Evolutionary conservation across 2,113 vertebrate genomes (phyloP), one percentile per base, ranked within the genome.

Genomic region (Porphyrio hochstetteri): DNA sequence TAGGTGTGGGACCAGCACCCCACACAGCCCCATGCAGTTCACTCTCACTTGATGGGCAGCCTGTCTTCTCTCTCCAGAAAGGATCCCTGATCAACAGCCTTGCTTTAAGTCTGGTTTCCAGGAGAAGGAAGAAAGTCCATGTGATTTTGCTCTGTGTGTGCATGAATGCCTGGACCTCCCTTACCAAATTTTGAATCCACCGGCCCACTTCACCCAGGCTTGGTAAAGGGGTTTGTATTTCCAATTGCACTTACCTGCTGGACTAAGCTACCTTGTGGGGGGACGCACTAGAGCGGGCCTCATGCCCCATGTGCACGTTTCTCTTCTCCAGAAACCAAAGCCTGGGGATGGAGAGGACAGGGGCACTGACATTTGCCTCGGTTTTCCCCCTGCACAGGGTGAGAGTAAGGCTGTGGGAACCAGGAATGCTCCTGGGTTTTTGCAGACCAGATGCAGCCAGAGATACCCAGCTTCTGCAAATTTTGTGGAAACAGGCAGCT

Each of bases 271-370:
- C 27, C 16, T 35, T 23, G 18, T 7, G 2, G 2, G 50, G 21
- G 11, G 31, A 55, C 31, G 6, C 1, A 1, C 13, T 14, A 53
- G 65, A 53, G 17, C 0, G 0, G 36, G 46, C 10, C 3, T 1
- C 20, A 11, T 29, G 14, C 15, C 35, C 42, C 21, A 38, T 0
- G 0, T n/a, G 27, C 71, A 72, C 0, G 2, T 52, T 90, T 72
- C 20, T 35, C 38, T 82, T 28, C 52, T 61, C 56, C 11, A 9
- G 56, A 74, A 87, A 82, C 8, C 56, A 71, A 40, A 84, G 24
- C 35, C 33, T 70, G 52, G 35, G 18, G 20, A 70, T 86, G 40
- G n/a, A 86, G 23, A 23, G 48, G 17, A 63, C 23, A 24, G 27
- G 3, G 21, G 3, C n/a, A 83, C n/a, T 52, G 46, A n/a, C 13